Conservation (phyloP, 2,888 invertebrate species). For the Drosophila demipolita region DNA sequence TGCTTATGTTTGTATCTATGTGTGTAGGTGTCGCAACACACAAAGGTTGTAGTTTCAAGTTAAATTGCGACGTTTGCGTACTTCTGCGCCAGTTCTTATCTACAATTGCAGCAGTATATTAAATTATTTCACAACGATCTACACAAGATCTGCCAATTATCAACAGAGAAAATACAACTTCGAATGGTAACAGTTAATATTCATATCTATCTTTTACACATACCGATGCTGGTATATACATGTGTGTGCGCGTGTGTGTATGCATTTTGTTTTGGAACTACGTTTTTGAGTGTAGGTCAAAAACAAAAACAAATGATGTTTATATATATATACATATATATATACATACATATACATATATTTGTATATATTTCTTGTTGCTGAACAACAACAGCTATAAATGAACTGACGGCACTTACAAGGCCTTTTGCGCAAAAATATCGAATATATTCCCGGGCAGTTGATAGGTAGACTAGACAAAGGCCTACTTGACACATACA, state of each 20-base stretch:
- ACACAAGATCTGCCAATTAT: slow-evolving; percentile 37
- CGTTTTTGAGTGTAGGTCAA: slow-evolving; percentile 38
- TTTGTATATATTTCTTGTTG: not conserved
- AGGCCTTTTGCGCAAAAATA: slow-evolving; percentile 11
- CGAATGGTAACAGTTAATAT: slow-evolving; percentile 4
- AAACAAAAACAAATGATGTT: slow-evolving; percentile 33
- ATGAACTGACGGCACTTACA: slow-evolving; percentile 2
- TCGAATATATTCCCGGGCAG: slow-evolving; percentile 7
- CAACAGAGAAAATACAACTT: slow-evolving; percentile 30
- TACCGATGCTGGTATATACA: not conserved
- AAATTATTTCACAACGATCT: slow-evolving; percentile 33
- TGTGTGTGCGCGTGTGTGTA: slow-evolving; percentile 6
- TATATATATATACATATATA: not conserved
- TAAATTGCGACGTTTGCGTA: slow-evolving; percentile 44
- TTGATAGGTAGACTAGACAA: not conserved
- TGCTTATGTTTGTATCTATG: slow-evolving; percentile 13
- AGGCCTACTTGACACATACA: not conserved
- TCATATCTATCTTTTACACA: not conserved
- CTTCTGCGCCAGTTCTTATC: slow-evolving; percentile 30
- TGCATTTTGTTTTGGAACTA: slow-evolving; percentile 35
- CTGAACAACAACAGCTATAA: not conserved
- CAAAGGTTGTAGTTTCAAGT: slow-evolving; percentile 35
- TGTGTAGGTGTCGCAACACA: slow-evolving; percentile 23
- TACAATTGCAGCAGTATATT: slow-evolving; percentile 5
- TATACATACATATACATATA: not conserved